Evolutionary conservation across 2,888 invertebrate genomes (phyloP), one percentile per base, ranked within the genome.

Genomic region (Muschampia plurimacula): DNA sequence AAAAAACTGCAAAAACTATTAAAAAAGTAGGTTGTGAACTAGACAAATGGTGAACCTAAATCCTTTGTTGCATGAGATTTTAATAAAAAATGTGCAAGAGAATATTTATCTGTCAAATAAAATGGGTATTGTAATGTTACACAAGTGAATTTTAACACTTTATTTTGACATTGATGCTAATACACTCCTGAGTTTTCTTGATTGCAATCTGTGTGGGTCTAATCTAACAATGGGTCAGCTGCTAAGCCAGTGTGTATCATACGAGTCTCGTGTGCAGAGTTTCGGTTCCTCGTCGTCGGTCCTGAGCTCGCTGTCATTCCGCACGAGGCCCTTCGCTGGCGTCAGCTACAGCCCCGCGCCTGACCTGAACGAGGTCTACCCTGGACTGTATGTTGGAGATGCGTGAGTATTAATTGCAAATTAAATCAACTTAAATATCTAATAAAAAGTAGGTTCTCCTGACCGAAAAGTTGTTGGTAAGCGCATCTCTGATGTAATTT

Each of bases 321-420:
- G 93, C 59, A 81, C 90, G 67, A 82, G 90, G 72, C 87, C 89
- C 4, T 87, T 88, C 77, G 83, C 87, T 57, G 89, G 90, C 75
- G 81, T 89, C 73, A 76, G 87, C 8, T 94, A 95, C 83, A 90
- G 89, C 77, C 89, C 95, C 65, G 95, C 95, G 71, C 95, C 96
- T 60, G 96, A 97, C 87, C 95, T 97, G 81, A 96, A 97, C 87
- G 97, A 97, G 89, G 97, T 97, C 66, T 97, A 96, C 87, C 96
- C 97, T 72, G 95, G 96, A 80, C 94, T 97, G 78, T 97, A 95
- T 82, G 96, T 97, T 78, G 97, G 97, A 74, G 96, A 97, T 92
- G 96, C 95, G 97, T 97, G 91, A 95, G 96, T 95, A 81, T 75
- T 59, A 8, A 41, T 9, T 1, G 9, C 41, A 8, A 41, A 41